These are phyloP conservation scores for Drosophila subpulchrella DNA, from an alignment of 1,140 invertebrate species.

Conservation along the genomic window DNA sequence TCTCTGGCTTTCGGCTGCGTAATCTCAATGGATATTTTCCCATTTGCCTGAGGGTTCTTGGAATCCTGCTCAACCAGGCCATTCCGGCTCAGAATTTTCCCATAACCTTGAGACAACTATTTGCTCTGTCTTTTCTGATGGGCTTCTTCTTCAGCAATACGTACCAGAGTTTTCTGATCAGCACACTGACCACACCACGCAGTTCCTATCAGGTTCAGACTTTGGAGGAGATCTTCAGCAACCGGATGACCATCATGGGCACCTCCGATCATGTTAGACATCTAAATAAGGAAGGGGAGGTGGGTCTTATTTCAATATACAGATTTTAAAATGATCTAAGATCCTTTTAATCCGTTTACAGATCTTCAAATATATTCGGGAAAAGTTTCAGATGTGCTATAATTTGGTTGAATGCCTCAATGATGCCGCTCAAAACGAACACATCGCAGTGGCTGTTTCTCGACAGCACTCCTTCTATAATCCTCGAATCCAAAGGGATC, in stretches of 20 bases:
- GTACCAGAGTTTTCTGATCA: constrained; percentile 79
- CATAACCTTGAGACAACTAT: constrained; percentile 36
- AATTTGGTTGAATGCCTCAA: constrained; percentile 79
- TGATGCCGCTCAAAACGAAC: constrained; percentile 56
- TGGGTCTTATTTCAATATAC: constrained; percentile 12
- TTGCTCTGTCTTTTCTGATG: constrained; percentile 58
- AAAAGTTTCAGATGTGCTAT: constrained; percentile 78
- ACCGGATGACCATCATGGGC: constrained; percentile 74
- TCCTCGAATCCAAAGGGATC: constrained; percentile 60
- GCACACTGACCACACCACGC: constrained; percentile 72
- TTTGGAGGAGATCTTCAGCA: constrained; percentile 63
- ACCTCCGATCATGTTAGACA: constrained; percentile 74
- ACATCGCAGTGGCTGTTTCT: constrained; percentile 73
- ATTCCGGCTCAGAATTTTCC: constrained; percentile 38
- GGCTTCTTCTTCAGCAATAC: constrained; percentile 74
- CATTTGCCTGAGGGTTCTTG: constrained; percentile 57
- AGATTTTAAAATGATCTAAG: background rate
- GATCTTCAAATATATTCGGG: constrained; percentile 79
- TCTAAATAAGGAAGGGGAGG: constrained; percentile 76
- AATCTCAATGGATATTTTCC: constrained; percentile 47
- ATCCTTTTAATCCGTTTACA: background rate
- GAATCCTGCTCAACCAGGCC: constrained; percentile 65
- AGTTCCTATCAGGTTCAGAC: constrained; percentile 62
- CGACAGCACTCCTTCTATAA: constrained; percentile 79
- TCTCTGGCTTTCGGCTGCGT: constrained; percentile 17